Base-by-base conservation (phyloP, 2,888 invertebrate genomes). In the Scaptomyza polygonia region DNA sequence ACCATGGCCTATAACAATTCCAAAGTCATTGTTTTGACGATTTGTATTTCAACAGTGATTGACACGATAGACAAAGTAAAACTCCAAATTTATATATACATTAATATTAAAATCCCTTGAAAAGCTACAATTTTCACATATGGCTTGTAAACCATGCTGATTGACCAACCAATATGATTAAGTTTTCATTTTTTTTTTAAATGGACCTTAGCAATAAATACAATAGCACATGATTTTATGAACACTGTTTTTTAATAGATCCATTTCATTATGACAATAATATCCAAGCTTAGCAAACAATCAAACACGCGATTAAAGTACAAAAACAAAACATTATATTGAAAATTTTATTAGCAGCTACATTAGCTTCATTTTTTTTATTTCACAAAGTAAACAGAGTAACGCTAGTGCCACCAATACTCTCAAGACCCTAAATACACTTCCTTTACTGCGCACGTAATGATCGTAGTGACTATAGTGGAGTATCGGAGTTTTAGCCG, bases 1-100 rank as follows among this genome's bases (percentile, higher is more conserved):
- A 71, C 77, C 80, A 80, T 80, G 82, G 73, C 80, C 85, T 80
- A 84, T 59, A 71, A 54, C 57, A 53, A 73, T 76, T 67, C 65
- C 45, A 48, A 51, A 73, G 76, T 76, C 80, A 80, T 80, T 78
- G 9, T 39, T 78, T 54, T 52, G 58, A 71, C 57, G 67, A 73
- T 79, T 82, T 82, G 42, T 76, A 14, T 39, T 39, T 80, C 51
- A 53, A 40, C 39, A 64, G 54, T 43, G 48, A 59, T 58, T 48
- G 48, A 72, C 73, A 64, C 54, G 55, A 52, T 68, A 73, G 43
- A 64, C 72, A 47, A 64, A 55, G 72, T 68, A 29, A 16, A 57
- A 51, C 56, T 58, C 56, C 9, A 54, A 69, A 56, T 49, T 43
- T 27, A 34, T 14, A 39, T 39, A 39, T 39, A 39, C 16, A 39